phyloP scores from a whole-genome alignment of 2,113 vertebrate genomes.

The Excalfactoria chinensis region DNA sequence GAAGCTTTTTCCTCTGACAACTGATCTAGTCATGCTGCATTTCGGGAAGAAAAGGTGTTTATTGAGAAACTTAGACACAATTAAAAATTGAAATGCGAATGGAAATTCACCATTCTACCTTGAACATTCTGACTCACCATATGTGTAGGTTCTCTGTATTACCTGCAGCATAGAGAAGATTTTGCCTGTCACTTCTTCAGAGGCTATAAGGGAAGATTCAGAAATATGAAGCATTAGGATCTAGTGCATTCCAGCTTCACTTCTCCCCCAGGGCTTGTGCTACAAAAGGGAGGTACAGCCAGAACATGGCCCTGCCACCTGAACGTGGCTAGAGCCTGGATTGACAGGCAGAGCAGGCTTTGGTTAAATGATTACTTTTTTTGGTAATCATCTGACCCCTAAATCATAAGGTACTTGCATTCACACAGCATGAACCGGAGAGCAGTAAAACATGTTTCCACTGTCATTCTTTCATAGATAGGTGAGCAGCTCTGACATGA shows the following conservation, averaged over 20 bases:
- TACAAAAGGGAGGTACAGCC: background rate
- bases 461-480: background rate
- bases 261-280: background rate
- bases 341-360: background rate
- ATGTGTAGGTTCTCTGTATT: background rate
- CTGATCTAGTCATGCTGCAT: slow-evolving; percentile 1
- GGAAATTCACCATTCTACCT: background rate
- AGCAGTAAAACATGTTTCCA: background rate
- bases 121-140: background rate
- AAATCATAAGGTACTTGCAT: background rate
- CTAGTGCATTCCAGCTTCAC: background rate
- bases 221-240: background rate
- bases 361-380: background rate
- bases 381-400: background rate
- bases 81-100: slow-evolving; percentile 21
- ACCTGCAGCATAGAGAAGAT: background rate
- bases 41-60: background rate
- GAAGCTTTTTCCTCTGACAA: background rate
- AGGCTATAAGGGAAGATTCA: background rate
- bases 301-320: background rate
- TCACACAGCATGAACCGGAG: background rate
- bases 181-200: background rate
- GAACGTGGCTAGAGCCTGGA: background rate
- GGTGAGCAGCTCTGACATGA: background rate
- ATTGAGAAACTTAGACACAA: slow-evolving; percentile 3